A percentile compares a stretch with the other conserved stretches of the same genome.
Evolutionary conservation across 2,888 invertebrate genomes (phyloP).

Genomic region (Oscheius sp.): DNA sequence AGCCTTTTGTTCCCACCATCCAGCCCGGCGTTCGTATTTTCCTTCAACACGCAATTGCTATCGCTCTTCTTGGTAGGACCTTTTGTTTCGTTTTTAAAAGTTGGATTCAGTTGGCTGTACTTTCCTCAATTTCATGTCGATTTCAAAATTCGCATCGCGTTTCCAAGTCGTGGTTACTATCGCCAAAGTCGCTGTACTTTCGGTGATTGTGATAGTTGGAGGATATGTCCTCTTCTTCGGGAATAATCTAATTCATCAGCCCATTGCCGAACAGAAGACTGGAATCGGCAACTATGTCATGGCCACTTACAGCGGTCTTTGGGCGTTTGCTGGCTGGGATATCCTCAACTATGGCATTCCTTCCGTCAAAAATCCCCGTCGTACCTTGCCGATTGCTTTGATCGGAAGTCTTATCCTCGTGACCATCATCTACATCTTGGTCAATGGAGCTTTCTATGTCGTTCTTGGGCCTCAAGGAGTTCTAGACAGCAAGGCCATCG

Average conservation of each 20-base stretch:
- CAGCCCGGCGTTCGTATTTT: too few relatives aligned
- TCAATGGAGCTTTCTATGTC: not conserved
- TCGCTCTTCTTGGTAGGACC: not conserved
- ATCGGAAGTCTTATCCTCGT: conserved; percentile 1
- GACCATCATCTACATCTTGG: conserved; percentile 1
- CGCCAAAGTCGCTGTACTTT: not conserved
- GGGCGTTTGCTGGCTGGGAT: conserved; percentile 30
- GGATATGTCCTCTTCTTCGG: not conserved
- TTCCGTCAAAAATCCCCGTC: conserved; percentile 19
- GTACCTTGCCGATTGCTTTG: conserved; percentile 15
- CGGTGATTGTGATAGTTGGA: not conserved
- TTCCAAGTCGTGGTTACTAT: conserved; percentile 21
- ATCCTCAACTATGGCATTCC: conserved; percentile 27
- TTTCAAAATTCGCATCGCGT: conserved; percentile 6
- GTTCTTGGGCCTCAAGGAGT: conserved; percentile 18
- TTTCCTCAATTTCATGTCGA: conserved; percentile 3
- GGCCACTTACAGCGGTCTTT: conserved; percentile 21
- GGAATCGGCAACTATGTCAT: conserved; percentile 9
- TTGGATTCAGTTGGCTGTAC: conserved; percentile 23
- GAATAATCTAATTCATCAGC: conserved; percentile 6
- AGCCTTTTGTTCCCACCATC: conserved; percentile 37
- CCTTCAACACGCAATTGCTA: conserved; percentile 25
- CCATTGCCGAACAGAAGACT: conserved; percentile 39
- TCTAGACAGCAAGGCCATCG: conserved; percentile 2
- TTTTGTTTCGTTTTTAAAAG: not conserved